A percentile compares a stretch with the other conserved stretches of the same genome.
Evolutionary conservation across 2,797 vertebrate genomes (phyloP).

Genomic region (Syngnathus acus): DNA sequence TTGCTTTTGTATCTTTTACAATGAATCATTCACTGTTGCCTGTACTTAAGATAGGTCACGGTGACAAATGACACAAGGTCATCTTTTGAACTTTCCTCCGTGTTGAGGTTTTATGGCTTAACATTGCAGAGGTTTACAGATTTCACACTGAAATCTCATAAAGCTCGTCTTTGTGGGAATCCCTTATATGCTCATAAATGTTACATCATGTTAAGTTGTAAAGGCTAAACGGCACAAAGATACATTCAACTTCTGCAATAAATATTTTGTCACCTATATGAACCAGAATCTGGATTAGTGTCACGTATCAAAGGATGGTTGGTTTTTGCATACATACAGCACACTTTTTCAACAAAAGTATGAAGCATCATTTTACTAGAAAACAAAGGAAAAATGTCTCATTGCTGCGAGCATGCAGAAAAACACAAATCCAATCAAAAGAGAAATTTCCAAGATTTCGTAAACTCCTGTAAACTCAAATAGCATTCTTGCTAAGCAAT

Average conservation of each 20-base stretch:
- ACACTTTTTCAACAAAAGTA: not conserved
- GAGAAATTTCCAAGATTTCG: conserved; percentile 18
- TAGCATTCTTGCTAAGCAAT: conserved; percentile 15
- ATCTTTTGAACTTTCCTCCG: conserved; percentile 24
- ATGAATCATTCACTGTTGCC: conserved; percentile 38
- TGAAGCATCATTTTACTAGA: conserved; percentile 37
- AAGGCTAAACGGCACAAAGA: not conserved
- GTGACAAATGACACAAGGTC: conserved; percentile 39
- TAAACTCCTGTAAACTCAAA: conserved; percentile 24
- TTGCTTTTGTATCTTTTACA: conserved; percentile 3
- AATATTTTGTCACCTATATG: conserved; percentile 2
- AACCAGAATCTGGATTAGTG: not conserved
- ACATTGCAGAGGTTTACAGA: conserved; percentile 3
- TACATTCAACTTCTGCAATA: not conserved
- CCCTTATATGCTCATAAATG: conserved; percentile 6
- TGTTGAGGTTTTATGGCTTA: conserved; percentile 33
- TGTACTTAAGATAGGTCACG: conserved; percentile 37
- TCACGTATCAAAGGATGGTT: not conserved
- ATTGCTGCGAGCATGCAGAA: conserved; percentile 18
- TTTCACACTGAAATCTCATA: conserved; percentile 27
- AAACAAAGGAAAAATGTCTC: conserved; percentile 35
- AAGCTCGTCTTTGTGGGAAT: conserved; percentile 15
- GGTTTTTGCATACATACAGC: not conserved
- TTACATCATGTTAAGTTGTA: not conserved
- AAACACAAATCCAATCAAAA: conserved; percentile 40